Percentiles rank a stretch among this genome's conserved stretches.
These are phyloP conservation scores for Acomys russatus DNA, from an alignment of 2,797 vertebrate genomes.

Conservation along the genomic window DNA sequence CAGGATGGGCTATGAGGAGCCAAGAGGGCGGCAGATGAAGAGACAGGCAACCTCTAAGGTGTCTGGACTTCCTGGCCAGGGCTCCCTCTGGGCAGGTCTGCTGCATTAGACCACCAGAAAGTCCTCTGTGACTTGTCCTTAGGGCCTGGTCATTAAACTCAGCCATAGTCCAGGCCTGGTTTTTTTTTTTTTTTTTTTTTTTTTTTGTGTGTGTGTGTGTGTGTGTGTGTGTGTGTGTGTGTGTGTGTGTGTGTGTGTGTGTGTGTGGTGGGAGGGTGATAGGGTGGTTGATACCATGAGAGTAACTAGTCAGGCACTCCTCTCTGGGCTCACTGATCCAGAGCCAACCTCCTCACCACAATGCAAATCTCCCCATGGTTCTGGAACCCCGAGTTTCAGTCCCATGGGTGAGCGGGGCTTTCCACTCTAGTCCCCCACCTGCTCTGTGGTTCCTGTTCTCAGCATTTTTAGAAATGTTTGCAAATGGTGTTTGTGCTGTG, in stretches of 20 bases:
- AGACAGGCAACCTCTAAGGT: too few relatives aligned
- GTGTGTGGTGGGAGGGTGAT: too few relatives aligned
- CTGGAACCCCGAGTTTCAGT: not conserved
- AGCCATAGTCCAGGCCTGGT: not conserved
- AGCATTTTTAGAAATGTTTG: conserved; percentile 77
- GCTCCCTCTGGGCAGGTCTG: not conserved
- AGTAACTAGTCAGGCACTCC: too few relatives aligned
- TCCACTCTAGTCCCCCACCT: conserved; percentile 57
- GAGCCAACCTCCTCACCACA: not conserved
- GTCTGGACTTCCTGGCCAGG: fast-evolving
- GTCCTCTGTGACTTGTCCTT: not conserved
- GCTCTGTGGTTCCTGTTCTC: conserved; percentile 45
- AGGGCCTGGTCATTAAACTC: not conserved
- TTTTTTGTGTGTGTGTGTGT: too few relatives aligned
- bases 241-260: too few relatives aligned
- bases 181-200: too few relatives aligned
- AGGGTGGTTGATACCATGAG: too few relatives aligned
- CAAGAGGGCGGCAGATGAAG: fast-evolving
- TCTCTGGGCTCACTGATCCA: not conserved
- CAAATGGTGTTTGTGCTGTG: conserved; percentile 69
- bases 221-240: too few relatives aligned
- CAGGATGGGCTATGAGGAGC: not conserved
- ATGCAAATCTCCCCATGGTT: conserved; percentile 16
- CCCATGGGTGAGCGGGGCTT: conserved; percentile 36
- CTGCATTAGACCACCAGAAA: not conserved